Conservation (phyloP, 1,140 invertebrate genomes). For the Whitmania pigra region DNA sequence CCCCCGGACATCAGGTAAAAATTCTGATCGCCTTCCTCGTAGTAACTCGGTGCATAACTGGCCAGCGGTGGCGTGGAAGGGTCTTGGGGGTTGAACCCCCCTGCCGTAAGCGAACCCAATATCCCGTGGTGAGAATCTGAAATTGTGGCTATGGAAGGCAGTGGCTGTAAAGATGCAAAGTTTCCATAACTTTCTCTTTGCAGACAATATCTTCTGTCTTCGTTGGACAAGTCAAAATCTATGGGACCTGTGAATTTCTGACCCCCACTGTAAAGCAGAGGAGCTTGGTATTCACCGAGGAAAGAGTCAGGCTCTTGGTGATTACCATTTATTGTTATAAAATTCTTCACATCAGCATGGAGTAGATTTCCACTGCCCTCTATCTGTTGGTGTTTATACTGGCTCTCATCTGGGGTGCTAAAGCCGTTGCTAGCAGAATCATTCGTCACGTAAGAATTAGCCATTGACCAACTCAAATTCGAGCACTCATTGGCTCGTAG, state of each 20-base stretch:
- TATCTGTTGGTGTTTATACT: too few species aligned
- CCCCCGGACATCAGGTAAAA: background rate
- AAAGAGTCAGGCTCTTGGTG: background rate
- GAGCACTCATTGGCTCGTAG: too few species aligned
- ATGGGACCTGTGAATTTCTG: background rate
- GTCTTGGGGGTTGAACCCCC: conserved; percentile 4
- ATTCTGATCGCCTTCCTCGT: background rate
- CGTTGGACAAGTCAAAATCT: background rate
- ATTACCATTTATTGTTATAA: too few species aligned
- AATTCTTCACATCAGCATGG: too few species aligned
- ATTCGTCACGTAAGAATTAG: too few species aligned
- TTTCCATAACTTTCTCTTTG: conserved; percentile 13
- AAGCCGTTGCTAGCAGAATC: too few species aligned
- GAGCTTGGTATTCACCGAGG: background rate
- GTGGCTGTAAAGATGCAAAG: conserved; percentile 57
- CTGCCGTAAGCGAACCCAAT: background rate
- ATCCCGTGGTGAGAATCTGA: conserved; percentile 51
- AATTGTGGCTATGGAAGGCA: conserved; percentile 94
- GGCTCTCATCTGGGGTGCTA: too few species aligned
- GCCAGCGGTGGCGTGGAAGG: conserved; percentile 1
- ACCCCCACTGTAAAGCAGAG: background rate
- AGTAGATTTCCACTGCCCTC: too few species aligned
- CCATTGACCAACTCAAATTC: too few species aligned
- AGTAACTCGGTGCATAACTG: conserved; percentile 18
- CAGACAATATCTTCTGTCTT: conserved; percentile 7